phyloP scores from a whole-genome alignment of 2,113 vertebrate genomes.

The Protobothrops flavoviridis region DNA sequence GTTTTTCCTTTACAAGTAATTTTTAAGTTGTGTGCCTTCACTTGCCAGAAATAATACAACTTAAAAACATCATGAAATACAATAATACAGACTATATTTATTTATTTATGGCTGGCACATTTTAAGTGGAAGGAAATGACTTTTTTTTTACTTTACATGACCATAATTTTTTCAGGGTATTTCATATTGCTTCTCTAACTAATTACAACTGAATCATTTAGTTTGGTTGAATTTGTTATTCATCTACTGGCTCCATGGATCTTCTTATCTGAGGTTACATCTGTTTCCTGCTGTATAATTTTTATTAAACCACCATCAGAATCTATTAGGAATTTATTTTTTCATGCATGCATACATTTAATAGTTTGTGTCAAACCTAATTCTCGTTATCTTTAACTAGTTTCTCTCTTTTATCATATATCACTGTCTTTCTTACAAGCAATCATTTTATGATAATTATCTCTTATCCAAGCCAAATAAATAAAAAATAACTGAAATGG shows the following conservation, averaged over 20 bases:
- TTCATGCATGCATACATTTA: not conserved
- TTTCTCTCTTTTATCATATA: constrained; percentile 13
- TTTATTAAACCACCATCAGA: not conserved
- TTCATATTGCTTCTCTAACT: not conserved
- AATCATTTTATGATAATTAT: constrained; percentile 1
- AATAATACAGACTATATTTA: not conserved
- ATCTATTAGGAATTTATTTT: constrained; percentile 6
- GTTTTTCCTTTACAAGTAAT: not conserved
- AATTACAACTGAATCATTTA: constrained; percentile 12
- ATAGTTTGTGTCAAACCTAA: not conserved
- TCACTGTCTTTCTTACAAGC: not conserved
- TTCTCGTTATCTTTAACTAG: not conserved
- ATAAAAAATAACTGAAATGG: constrained; percentile 19
- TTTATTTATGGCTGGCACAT: not conserved
- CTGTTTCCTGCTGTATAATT: not conserved
- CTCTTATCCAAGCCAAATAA: not conserved
- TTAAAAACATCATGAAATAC: not conserved
- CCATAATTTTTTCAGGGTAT: not conserved
- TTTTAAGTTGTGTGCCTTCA: not conserved
- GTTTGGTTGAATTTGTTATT: constrained; percentile 11
- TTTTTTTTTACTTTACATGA: not conserved
- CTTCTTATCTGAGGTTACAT: constrained; percentile 5
- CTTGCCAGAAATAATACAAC: not conserved
- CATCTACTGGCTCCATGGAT: not conserved
- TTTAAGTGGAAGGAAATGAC: not conserved